Evolutionary conservation across 64 coral and sea anemone genomes (phyloP), one percentile per base, ranked within the genome.

Genomic region (Actinia equina): DNA sequence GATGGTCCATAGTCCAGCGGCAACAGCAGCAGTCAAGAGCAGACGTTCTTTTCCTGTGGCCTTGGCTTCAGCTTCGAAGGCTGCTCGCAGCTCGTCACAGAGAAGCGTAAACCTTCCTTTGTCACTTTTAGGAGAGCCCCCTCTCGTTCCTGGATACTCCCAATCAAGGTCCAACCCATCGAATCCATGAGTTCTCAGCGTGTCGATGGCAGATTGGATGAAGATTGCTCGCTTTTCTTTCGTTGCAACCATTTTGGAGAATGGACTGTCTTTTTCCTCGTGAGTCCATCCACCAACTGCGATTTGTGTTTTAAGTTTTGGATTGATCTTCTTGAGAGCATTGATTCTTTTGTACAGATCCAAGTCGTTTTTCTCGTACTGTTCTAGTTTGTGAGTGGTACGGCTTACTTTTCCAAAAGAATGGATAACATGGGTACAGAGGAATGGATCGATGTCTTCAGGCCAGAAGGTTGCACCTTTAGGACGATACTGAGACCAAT

Each of bases 271-370:
- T n/a, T 42, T 92, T 92, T 44, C 84, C 86, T 82, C 88, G 86
- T 92, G 91, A 1, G 85, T 88, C 91, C 91, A 92, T 23, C n/a
- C 91, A 86, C 91, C 91, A 49, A 92, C 91, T 61, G 91, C 91
- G 12, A 92, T 87, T 25, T 88, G 86, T 4, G 86, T 88, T 62
- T 92, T n/a, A n/a, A n/a, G n/a, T n/a, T n/a, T n/a, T n/a, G n/a
- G n/a, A n/a, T n/a, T n/a, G n/a, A n/a, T n/a, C n/a, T n/a, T n/a
- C n/a, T n/a, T n/a, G n/a, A n/a, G n/a, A n/a, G n/a, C n/a, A n/a
- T n/a, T n/a, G n/a, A n/a, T n/a, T n/a, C n/a, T n/a, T n/a, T n/a
- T n/a, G n/a, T n/a, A n/a, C n/a, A n/a, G n/a, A n/a, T n/a, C n/a
- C n/a, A n/a, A n/a, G n/a, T n/a, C n/a, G n/a, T n/a, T n/a, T n/a